Evolutionary conservation across 2,888 invertebrate species (phyloP).

Genomic region (Andrena praecox): DNA sequence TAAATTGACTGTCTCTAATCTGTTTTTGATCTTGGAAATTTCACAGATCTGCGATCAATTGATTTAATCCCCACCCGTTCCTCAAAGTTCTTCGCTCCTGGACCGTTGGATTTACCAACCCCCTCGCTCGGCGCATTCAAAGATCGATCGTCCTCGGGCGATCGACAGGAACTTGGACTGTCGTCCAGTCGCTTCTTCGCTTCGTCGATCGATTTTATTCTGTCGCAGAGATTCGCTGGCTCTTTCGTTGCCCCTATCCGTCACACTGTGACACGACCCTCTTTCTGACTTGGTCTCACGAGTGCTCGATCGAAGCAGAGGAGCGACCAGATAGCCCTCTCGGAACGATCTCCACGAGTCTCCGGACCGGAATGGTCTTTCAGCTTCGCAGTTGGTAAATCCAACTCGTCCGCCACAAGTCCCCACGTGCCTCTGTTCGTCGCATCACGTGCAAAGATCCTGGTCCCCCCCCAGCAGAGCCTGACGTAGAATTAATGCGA

Average conservation of each 20-base stretch:
- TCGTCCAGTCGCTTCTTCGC: conserved; percentile 21
- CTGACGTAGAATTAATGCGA: conserved; percentile 59
- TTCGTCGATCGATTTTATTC: conserved; percentile 13
- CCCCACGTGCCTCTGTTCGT: conserved; percentile 17
- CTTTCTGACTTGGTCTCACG: neutral
- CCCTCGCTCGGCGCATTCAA: neutral
- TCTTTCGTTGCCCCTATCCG: neutral
- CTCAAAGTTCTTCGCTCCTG: conserved; percentile 24
- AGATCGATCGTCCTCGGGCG: no score
- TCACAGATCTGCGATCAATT: conserved; percentile 49
- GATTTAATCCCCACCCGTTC: neutral
- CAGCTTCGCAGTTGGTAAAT: conserved; percentile 44
- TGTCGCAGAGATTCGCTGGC: neutral
- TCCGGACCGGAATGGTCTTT: no score
- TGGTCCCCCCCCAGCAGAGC: conserved; percentile 41
- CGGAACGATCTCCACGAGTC: neutral
- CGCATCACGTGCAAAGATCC: conserved; percentile 16
- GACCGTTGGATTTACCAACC: conserved; percentile 52
- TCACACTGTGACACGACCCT: no score
- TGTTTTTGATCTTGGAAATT: conserved; percentile 47
- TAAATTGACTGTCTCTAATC: conserved; percentile 43
- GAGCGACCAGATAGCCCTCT: conserved; percentile 6
- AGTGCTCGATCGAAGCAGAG: neutral
- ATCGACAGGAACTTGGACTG: neutral
- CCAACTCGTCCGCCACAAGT: conserved; percentile 22